A percentile compares a stretch with the other conserved stretches of the same genome.
Evolutionary conservation across 2,797 vertebrate genomes (phyloP).

Genomic region (Sebastes cheni): DNA sequence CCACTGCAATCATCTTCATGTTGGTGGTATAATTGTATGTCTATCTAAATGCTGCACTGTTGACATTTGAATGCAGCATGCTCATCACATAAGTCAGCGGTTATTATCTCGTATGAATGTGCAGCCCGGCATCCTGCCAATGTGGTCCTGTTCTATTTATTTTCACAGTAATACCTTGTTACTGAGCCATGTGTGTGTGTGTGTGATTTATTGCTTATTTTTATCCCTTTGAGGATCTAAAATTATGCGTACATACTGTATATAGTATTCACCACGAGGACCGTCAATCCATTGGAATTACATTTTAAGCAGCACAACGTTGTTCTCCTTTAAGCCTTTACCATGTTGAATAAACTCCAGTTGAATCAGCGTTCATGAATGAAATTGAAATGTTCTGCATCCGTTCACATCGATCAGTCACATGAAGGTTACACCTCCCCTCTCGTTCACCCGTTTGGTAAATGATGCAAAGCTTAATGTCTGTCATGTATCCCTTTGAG

Average conservation of each 20-base stretch:
- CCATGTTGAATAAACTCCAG: background rate
- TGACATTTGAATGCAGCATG: constrained; percentile 15
- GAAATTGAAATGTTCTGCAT: constrained; percentile 15
- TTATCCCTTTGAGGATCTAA: constrained; percentile 4
- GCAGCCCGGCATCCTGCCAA: constrained; percentile 13
- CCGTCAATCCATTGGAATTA: background rate
- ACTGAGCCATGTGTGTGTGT: background rate
- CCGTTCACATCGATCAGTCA: constrained; percentile 4
- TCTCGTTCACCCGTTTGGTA: background rate
- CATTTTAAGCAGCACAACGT: background rate
- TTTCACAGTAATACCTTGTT: constrained; percentile 10
- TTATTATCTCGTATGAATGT: constrained; percentile 30
- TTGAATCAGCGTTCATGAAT: constrained; percentile 8
- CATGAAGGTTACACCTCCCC: background rate
- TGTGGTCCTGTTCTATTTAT: constrained; percentile 21
- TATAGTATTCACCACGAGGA: background rate
- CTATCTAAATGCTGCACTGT: background rate
- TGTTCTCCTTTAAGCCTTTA: background rate
- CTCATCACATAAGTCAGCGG: constrained; percentile 15
- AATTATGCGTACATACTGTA: background rate
- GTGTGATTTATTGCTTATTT: constrained; percentile 12
- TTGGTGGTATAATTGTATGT: constrained; percentile 28
- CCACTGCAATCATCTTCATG: constrained; percentile 26
- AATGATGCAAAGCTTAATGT: constrained; percentile 3
- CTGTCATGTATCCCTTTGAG: background rate